These are phyloP conservation scores for Eclectus roratus DNA, from an alignment of 2,113 vertebrate genomes.

Conservation along the genomic window DNA sequence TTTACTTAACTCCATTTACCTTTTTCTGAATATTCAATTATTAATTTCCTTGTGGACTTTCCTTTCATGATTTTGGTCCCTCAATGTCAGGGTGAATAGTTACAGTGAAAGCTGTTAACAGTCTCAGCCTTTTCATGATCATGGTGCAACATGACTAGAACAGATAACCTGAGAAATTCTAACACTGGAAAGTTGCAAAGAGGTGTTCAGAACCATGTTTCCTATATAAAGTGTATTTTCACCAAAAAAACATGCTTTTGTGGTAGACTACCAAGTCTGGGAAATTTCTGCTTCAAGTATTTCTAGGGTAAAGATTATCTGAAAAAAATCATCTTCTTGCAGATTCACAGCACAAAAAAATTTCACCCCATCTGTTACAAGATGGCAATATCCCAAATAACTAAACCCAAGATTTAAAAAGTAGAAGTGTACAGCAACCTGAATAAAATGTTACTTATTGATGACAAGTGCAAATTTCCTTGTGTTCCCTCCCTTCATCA, in stretches of 20 bases:
- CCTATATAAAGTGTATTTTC: neutral
- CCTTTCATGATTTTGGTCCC: conserved; percentile 26
- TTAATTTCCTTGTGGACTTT: conserved; percentile 50
- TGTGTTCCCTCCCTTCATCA: neutral
- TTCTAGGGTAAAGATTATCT: neutral
- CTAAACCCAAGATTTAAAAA: neutral
- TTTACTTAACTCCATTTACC: conserved; percentile 52
- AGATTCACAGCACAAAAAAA: neutral
- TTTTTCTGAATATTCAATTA: conserved; percentile 49
- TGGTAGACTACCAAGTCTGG: neutral
- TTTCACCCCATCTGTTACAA: neutral
- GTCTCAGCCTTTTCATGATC: neutral
- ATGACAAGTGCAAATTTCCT: neutral
- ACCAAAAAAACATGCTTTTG: neutral
- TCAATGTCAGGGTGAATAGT: conserved; percentile 25
- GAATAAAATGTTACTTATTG: neutral
- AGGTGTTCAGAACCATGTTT: neutral
- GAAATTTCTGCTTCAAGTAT: neutral
- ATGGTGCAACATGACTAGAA: neutral
- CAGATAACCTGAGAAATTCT: neutral
- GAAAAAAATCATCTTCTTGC: neutral
- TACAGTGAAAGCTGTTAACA: conserved; percentile 16
- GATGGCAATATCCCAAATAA: neutral
- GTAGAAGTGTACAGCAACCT: neutral
- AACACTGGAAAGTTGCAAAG: neutral